Conservation (phyloP, 2,888 invertebrate genomes). For the Tridacna gigas region DNA sequence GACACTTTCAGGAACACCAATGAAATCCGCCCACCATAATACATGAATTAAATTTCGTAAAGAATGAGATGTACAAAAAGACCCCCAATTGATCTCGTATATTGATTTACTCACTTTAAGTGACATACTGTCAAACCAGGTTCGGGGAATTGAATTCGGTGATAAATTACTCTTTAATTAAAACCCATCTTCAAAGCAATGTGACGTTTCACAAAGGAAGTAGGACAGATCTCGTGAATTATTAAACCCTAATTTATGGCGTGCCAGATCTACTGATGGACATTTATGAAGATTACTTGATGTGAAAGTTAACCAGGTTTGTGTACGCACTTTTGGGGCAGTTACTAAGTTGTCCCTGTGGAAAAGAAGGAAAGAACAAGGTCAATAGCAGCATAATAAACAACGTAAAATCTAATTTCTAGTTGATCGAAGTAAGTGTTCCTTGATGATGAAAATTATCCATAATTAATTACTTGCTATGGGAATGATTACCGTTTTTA, state of each 20-base stretch:
- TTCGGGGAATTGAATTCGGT: slow-evolving; percentile 5
- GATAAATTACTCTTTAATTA: slow-evolving; percentile 22
- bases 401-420: slow-evolving; percentile 11
- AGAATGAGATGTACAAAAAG: not conserved
- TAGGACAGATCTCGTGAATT: slow-evolving; percentile 25
- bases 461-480: slow-evolving; percentile 36
- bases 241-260: slow-evolving; percentile 38
- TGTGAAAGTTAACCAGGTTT: not conserved
- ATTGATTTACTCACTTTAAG: slow-evolving; percentile 13
- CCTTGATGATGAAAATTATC: slow-evolving; percentile 27
- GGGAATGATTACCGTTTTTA: slow-evolving; percentile 16
- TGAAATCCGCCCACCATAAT: not conserved
- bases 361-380: not conserved
- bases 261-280: slow-evolving; percentile 23
- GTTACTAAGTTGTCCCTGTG: not conserved
- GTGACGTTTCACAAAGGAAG: slow-evolving; percentile 10
- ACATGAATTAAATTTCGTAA: too few relatives aligned
- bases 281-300: slow-evolving; percentile 17
- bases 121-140: slow-evolving; percentile 15
- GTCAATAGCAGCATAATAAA: slow-evolving; percentile 10
- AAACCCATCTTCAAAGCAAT: slow-evolving; percentile 11
- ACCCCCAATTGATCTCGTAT: slow-evolving; percentile 6
- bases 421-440: slow-evolving; percentile 11
- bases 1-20: not conserved
- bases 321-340: not conserved